A percentile compares a stretch with the other conserved stretches of the same genome.
phyloP scores from a whole-genome alignment of 2,888 invertebrate genomes.

The Agonopterix subpropinquella region DNA sequence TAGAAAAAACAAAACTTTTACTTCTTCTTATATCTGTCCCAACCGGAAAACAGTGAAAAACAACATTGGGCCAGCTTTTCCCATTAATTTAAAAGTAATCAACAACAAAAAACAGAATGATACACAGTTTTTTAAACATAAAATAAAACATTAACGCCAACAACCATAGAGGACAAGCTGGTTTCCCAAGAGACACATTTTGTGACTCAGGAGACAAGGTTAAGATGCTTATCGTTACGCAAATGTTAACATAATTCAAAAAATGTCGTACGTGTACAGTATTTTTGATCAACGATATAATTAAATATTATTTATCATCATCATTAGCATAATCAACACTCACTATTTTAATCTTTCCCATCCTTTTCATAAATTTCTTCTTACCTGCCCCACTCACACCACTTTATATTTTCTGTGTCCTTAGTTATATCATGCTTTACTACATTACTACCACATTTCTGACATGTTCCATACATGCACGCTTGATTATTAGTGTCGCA shows the following conservation, averaged over 20 bases:
- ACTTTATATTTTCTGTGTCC: slow-evolving; percentile 4
- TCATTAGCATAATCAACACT: slow-evolving; percentile 6
- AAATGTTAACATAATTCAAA: background rate
- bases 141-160: no score
- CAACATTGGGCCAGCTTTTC: no score
- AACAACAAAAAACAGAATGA: no score
- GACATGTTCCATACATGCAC: slow-evolving; percentile 10
- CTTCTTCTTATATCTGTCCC: no score
- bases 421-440: slow-evolving; percentile 1
- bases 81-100: no score
- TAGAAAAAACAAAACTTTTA: no score
- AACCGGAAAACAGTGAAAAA: no score
- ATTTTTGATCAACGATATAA: background rate
- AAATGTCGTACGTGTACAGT: background rate
- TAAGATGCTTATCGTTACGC: no score
- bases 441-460: slow-evolving; percentile 3
- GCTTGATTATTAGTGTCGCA: slow-evolving; percentile 6
- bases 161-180: no score
- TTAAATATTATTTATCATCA: slow-evolving; percentile 1
- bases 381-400: slow-evolving; percentile 8
- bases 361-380: slow-evolving; percentile 7
- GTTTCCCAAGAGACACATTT: no score
- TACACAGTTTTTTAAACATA: no score
- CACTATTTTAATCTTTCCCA: slow-evolving; percentile 5
- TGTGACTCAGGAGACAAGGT: no score